Base-by-base conservation (phyloP, 2,888 invertebrate species). In the Rhogogaster chlorosoma region DNA sequence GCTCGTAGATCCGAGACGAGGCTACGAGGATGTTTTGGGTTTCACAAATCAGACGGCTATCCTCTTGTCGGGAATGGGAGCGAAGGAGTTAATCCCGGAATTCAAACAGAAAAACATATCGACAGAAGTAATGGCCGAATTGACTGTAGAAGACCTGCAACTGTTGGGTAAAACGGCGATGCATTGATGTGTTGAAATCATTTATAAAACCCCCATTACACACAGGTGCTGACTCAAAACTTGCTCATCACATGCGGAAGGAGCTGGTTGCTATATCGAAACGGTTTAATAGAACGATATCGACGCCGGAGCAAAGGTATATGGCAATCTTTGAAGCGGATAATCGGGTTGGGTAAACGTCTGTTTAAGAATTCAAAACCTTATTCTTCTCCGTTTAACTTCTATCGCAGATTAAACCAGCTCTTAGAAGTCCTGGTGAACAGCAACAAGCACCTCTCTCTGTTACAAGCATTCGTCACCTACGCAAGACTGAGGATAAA, bases 21-120 rank as follows among this genome's bases (percentile, higher is more conserved):
- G 22, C 38, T 38, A 36, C 6, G 61, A 75, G 80, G 88, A 89
- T 87, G 85, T 87, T 73, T 80, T 88, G 10, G 88, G 89, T 49
- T 90, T 90, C 61, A 89, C 88, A 2, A 89, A 87, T 38, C 90
- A 89, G 86, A 91, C 91, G 4, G 89, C 87, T 9, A 86, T 85
- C 22, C 80, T 91, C 22, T 87, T 91, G 26, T 84, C 84, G 2
- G 89, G 89, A n/a, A 87, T 91, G 22, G 88, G 88, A 15, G 90
- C 87, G 36, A 12, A 86, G n/a, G 84, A 87, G 64, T 86, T 90
- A 32, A 86, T 91, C 71, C 86, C 87, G 15, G 87, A 89, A 84
- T 89, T 88, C 32, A 88, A 87, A 73, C 87, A 86, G 32, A 78
- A 87, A 83, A 89, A 91, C 75, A 89, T 91, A 85, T 90, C 90